phyloP scores from a whole-genome alignment of 2,113 vertebrate species.

The Hippocampus guttulatus region DNA sequence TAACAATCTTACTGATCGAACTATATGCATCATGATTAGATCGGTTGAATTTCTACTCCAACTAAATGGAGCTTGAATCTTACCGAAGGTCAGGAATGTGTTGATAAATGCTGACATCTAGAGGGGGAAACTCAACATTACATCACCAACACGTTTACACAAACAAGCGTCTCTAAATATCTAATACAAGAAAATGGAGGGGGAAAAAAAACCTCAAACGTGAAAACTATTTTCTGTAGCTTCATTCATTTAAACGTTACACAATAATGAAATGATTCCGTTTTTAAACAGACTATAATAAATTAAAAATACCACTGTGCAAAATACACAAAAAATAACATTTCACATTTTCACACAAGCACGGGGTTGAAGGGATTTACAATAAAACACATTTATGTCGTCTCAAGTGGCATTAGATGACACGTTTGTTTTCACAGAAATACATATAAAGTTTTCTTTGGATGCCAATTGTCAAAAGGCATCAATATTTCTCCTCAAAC shows the following conservation, averaged over 20 bases:
- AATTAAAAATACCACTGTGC: too few species aligned
- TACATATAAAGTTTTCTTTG: background rate
- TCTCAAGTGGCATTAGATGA: background rate
- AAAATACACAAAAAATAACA: background rate
- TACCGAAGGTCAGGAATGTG: slow-evolving; percentile 5
- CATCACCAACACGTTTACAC: background rate
- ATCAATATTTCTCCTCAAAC: background rate
- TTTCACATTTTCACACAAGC: background rate
- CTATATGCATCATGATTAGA: background rate
- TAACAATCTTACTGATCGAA: too few species aligned
- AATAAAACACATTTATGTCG: background rate
- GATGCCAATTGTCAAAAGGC: background rate
- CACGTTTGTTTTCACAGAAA: background rate
- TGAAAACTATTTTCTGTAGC: background rate
- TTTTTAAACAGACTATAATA: background rate
- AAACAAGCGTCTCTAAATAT: background rate
- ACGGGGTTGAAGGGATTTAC: background rate
- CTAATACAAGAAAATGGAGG: background rate
- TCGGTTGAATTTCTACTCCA: background rate
- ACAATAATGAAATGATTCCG: background rate
- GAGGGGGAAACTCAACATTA: slow-evolving; percentile 24
- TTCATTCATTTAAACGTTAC: background rate
- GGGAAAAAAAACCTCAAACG: background rate
- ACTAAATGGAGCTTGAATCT: background rate
- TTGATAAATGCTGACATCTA: slow-evolving; percentile 67